A percentile compares a stretch with the other conserved stretches of the same genome.
Conservation (phyloP, 2,888 invertebrate species). For the Eupithecia dodoneata region DNA sequence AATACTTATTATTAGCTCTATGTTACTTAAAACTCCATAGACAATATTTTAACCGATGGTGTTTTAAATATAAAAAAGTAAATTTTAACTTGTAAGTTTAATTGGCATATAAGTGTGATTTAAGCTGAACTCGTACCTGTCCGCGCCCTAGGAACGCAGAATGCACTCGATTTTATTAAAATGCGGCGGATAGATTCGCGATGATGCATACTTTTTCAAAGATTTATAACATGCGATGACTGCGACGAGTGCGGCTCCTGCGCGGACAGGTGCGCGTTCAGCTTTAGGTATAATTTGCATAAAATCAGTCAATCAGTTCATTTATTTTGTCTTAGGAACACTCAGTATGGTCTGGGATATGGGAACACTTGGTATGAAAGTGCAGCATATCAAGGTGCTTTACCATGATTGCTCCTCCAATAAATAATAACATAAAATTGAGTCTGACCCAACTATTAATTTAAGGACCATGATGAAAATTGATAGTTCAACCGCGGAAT, state of each 20-base stretch:
- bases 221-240: no score
- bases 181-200: no score
- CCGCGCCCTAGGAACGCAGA: no score
- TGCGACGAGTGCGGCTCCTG: no score
- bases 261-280: no score
- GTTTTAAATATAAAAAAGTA: no score
- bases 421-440: background rate
- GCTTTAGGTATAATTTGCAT: background rate
- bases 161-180: no score
- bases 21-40: no score
- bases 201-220: no score
- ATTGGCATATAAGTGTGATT: background rate
- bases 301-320: background rate
- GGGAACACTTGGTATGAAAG: background rate
- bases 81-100: background rate
- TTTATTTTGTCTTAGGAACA: background rate
- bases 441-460: constrained; percentile 27
- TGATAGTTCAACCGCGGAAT: constrained; percentile 42
- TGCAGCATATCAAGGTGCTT: background rate
- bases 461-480: constrained; percentile 38
- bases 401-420: background rate
- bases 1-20: no score
- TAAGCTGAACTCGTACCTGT: no score
- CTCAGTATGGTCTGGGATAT: background rate
- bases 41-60: no score